Base-by-base conservation (phyloP, 2,113 vertebrate genomes). In the Alosa alosa region DNA sequence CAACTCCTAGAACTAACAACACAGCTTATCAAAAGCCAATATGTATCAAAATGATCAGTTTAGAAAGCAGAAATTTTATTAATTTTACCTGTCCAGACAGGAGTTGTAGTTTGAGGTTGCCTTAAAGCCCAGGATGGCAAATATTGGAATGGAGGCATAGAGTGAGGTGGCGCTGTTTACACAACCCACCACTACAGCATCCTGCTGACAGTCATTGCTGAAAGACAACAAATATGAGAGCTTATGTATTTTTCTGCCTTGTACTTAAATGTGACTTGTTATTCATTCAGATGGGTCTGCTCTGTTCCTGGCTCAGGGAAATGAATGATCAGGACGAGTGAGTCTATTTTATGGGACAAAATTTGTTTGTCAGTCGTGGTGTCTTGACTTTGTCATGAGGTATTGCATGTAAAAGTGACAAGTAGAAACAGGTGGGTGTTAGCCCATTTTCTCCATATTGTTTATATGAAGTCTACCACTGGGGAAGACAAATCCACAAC, bases 71-170 rank as follows among this genome's bases (percentile, higher is more conserved):
- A 55, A 17, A 10, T 36, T 13, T 10, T 36, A 72, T 25, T 72
- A 3, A 36, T 72, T 31, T 36, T 82, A 91, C 91, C 89, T 85
- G 44, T 83, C 22, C 15, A 88, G 25, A 45, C 91, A 92, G 81
- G 60, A 45, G 81, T 88, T 89, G 60, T 78, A 86, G 91, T 92
- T 91, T 6, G 83, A 85, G 15, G 85, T 97, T 0, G 98, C 98
- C 92, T 99, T 99, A 90, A 99, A 99, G 0, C 98, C 98, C 93
- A 99, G 89, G 88, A 99, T 94, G 52, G 97, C 94, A 89, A 99
- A 99, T 55, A 99, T 90, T 0, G 96, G 92, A 15, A 99, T 95
- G 88, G 97, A 96, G 6, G 96, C 97, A 0, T 97, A 99, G 72
- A 99, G 89, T 2, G 98, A 99, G 0, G 97, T 99, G 52, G 94